A percentile compares a stretch with the other conserved stretches of the same genome.
These are phyloP conservation scores for Orycteropus afer DNA, from an alignment of 2,113 vertebrate genomes.

Conservation along the genomic window DNA sequence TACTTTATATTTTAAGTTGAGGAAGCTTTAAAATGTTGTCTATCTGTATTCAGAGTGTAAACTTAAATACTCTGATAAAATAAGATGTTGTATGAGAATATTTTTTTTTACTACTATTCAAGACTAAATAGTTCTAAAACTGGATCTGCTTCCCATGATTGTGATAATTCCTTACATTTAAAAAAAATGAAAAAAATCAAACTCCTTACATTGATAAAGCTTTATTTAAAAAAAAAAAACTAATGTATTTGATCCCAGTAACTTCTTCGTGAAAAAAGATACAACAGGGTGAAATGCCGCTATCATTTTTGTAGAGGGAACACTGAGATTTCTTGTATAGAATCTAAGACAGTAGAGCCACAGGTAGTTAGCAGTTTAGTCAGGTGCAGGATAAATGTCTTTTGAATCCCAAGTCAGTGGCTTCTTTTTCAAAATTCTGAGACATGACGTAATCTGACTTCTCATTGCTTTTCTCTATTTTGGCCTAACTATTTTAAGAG, in stretches of 20 bases:
- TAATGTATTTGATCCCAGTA: neutral
- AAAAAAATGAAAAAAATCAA: too few relatives aligned
- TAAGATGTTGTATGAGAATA: neutral
- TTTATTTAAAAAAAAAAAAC: slow-evolving; percentile 3
- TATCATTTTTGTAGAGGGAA: neutral
- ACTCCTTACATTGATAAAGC: neutral
- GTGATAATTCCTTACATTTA: neutral
- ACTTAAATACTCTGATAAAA: neutral
- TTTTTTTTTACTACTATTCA: neutral
- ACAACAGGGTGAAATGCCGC: neutral
- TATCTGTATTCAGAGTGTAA: neutral
- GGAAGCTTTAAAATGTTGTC: neutral
- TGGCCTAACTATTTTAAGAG: neutral
- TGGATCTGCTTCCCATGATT: neutral
- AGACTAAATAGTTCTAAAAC: neutral
- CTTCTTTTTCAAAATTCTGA: neutral
- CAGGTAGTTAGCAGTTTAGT: neutral
- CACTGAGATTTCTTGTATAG: neutral
- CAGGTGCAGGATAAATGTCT: neutral
- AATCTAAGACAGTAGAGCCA: neutral
- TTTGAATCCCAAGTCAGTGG: neutral
- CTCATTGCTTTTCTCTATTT: neutral
- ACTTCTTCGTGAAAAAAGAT: neutral
- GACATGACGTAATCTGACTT: neutral
- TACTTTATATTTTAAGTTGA: neutral